Conservation (phyloP, 2,113 vertebrate species). For the Tetrax tetrax region DNA sequence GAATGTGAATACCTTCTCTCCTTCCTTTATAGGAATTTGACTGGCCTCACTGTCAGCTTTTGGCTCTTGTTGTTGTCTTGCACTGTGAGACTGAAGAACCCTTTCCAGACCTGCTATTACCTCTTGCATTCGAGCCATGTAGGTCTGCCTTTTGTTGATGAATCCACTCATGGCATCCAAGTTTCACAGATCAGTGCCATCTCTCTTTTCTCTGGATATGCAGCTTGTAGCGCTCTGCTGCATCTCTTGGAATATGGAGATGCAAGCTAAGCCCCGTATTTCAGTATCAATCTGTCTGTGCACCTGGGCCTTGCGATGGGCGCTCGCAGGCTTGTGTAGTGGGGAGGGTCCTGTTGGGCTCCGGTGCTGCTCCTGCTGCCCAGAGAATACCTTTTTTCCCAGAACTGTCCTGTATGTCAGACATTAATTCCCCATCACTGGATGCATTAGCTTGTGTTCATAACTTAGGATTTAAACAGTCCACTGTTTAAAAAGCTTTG, state of each 20-base stretch:
- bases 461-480: background rate
- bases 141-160: background rate
- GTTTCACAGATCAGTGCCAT: background rate
- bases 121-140: background rate
- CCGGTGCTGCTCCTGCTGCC: background rate
- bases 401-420: background rate
- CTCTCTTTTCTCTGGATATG: background rate
- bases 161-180: background rate
- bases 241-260: background rate
- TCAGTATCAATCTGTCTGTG: accelerated
- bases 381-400: background rate
- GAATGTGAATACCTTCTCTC: background rate
- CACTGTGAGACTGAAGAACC: background rate
- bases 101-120: background rate
- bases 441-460: background rate
- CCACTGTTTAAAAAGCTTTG: background rate
- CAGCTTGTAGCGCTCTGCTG: background rate
- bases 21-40: background rate
- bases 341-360: background rate
- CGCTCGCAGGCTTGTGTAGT: accelerated
- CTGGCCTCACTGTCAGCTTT: background rate
- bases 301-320: accelerated
- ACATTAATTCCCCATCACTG: background rate
- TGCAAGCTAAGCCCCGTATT: accelerated
- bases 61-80: background rate